Percentiles rank a stretch among this genome's conserved stretches.
Conservation (phyloP, 2,113 vertebrate species). For the Antechinus flavipes region DNA sequence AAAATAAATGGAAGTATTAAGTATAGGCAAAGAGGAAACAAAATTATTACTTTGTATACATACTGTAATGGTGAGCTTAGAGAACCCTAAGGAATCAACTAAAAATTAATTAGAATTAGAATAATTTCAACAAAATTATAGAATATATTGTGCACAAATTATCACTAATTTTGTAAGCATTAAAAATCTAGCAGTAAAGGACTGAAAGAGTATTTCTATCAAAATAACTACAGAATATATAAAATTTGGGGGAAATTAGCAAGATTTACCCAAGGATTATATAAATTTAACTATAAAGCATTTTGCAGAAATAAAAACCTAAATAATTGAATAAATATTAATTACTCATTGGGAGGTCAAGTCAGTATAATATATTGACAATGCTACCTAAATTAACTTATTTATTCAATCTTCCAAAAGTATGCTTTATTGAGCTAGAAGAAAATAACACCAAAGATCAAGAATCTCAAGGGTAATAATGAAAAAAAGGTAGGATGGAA, state of each 20-base stretch:
- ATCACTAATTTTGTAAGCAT: background rate
- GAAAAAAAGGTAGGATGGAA: background rate
- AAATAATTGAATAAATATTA: background rate
- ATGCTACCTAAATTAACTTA: background rate
- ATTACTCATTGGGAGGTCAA: background rate
- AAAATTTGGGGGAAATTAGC: background rate
- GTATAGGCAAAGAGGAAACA: background rate
- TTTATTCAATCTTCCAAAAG: background rate
- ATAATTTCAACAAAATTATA: background rate
- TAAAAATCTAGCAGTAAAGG: background rate
- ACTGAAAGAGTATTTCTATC: background rate
- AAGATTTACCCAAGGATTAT: background rate
- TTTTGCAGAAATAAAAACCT: background rate
- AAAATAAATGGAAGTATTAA: background rate
- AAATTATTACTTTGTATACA: background rate
- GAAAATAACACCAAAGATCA: background rate
- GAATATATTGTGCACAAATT: background rate
- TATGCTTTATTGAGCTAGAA: background rate
- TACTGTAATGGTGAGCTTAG: background rate
- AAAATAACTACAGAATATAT: background rate
- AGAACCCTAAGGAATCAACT: background rate
- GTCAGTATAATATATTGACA: background rate
- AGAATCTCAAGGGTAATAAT: background rate
- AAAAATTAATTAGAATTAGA: background rate
- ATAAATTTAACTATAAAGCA: background rate